Base-by-base conservation (phyloP, 1,140 invertebrate genomes). In the Caenorhabditis remanei region DNA sequence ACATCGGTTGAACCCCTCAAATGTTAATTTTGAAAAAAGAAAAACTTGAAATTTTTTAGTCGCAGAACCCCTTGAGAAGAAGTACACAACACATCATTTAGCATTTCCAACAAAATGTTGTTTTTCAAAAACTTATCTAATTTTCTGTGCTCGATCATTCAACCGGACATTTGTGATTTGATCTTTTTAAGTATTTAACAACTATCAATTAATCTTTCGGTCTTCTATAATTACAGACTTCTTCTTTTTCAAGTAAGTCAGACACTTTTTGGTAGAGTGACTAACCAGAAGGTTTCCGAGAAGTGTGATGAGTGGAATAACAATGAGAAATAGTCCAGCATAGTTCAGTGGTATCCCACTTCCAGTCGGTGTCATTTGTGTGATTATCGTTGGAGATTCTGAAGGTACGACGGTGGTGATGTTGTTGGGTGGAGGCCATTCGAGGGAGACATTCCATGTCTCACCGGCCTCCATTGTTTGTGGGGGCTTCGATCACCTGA, bases 241-340 rank as follows among this genome's bases (percentile, higher is more conserved):
- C n/a, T n/a, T n/a, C n/a, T n/a, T n/a, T n/a, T n/a, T n/a, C n/a
- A 13, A 32, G 8, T 40, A 9, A 32, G 5, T n/a, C 61, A 13
- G 32, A 32, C 19, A 11, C 4, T 13, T 32, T 63, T 32, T 32
- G 4, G 2, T 9, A 63, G 24, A 21, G 19, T 63, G 53, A 79
- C 71, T 50, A 32, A 79, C 71, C 85, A 99, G 95, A 85, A 97
- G 95, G 94, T 99, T 99, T 48, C 97, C 97, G 93, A 99, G 98
- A 14, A 99, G 95, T 1, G 97, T 98, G 86, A 85, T 65, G 46
- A 85, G 84, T 65, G 98, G 95, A 91, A 97, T 94, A 40, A 97
- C 96, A 92, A 98, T 97, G 86, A 98, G 94, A 84, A 82, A 58
- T 16, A 88, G 56, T 32, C 85, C 86, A 50, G 71, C 71, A 50